A percentile compares a stretch with the other conserved stretches of the same genome.
Evolutionary conservation across 2,113 vertebrate genomes (phyloP).

Genomic region (Poeciliopsis occidentalis): DNA sequence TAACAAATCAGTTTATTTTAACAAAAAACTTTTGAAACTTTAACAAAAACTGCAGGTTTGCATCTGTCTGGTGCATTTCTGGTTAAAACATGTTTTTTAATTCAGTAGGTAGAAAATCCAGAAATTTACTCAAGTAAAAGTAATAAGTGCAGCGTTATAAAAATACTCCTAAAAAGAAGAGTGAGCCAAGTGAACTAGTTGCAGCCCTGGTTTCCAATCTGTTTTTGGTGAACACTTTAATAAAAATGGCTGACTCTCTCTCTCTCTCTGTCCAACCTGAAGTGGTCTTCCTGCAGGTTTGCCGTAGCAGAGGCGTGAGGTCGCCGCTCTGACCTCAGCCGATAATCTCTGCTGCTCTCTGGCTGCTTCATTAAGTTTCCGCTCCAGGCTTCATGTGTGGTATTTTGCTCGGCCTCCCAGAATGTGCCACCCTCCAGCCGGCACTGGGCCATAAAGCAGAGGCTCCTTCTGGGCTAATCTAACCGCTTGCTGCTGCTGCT

Average conservation of each 20-base stretch:
- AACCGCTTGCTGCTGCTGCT: constrained; percentile 26
- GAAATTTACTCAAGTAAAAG: too few relatives aligned
- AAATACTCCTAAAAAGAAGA: too few relatives aligned
- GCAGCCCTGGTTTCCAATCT: background rate
- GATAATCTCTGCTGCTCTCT: constrained; percentile 23
- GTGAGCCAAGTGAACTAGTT: too few relatives aligned
- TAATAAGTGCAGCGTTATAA: too few relatives aligned
- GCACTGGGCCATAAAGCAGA: constrained; percentile 54
- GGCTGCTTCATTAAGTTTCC: constrained; percentile 44
- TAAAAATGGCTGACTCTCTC: background rate
- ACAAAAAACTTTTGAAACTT: too few relatives aligned
- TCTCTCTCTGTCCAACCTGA: background rate
- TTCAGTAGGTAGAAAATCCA: too few relatives aligned
- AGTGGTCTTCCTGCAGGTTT: constrained; percentile 5
- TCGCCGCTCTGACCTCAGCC: constrained; percentile 37
- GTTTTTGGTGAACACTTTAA: background rate
- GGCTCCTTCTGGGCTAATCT: constrained; percentile 25
- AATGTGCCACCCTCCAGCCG: constrained; percentile 72
- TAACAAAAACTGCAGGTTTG: too few relatives aligned
- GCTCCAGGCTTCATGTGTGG: constrained; percentile 55
- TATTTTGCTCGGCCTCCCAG: constrained; percentile 71
- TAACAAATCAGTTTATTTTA: too few relatives aligned
- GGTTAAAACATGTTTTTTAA: too few relatives aligned
- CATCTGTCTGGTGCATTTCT: too few relatives aligned
- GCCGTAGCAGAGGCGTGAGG: constrained; percentile 53